Percentiles rank a stretch among this genome's conserved stretches.
These are phyloP conservation scores for Chionomys nivalis DNA, from an alignment of 2,113 vertebrate genomes.

Conservation along the genomic window DNA sequence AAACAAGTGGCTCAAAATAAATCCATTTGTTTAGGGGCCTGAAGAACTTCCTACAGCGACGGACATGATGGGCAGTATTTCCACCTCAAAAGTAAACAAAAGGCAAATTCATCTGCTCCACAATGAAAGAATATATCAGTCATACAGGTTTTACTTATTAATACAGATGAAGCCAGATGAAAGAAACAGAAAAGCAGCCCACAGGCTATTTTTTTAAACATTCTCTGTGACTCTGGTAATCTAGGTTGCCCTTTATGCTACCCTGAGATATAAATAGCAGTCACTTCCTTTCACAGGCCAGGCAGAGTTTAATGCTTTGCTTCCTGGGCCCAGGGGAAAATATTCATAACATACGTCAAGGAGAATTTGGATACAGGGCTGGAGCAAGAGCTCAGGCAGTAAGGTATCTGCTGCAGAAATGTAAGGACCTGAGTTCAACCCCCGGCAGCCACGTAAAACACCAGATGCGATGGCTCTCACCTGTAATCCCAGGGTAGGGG, in stretches of 20 bases:
- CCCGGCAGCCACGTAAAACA: background rate
- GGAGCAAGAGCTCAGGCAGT: background rate
- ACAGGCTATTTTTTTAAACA: slow-evolving; percentile 70
- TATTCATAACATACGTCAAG: slow-evolving; percentile 49
- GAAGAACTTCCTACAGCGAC: background rate
- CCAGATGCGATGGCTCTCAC: too few species aligned
- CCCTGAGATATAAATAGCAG: slow-evolving; percentile 70
- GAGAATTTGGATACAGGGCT: slow-evolving; percentile 50
- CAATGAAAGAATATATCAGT: background rate
- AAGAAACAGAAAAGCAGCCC: background rate
- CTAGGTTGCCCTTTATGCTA: slow-evolving; percentile 69
- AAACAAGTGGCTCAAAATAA: slow-evolving; percentile 45
- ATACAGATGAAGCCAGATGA: background rate
- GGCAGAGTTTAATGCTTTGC: slow-evolving; percentile 52
- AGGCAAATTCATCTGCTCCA: slow-evolving; percentile 55
- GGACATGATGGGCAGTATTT: background rate
- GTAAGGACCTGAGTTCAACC: background rate
- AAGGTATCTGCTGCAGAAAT: background rate
- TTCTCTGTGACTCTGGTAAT: slow-evolving; percentile 56
- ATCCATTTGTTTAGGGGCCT: slow-evolving; percentile 58
- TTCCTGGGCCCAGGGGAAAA: slow-evolving; percentile 70
- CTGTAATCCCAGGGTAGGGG: background rate
- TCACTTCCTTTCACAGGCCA: slow-evolving; percentile 77
- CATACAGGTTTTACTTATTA: slow-evolving; percentile 56
- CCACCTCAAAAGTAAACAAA: slow-evolving; percentile 39